phyloP scores from a whole-genome alignment of 1,140 invertebrate species.

The Formica exsecta region DNA sequence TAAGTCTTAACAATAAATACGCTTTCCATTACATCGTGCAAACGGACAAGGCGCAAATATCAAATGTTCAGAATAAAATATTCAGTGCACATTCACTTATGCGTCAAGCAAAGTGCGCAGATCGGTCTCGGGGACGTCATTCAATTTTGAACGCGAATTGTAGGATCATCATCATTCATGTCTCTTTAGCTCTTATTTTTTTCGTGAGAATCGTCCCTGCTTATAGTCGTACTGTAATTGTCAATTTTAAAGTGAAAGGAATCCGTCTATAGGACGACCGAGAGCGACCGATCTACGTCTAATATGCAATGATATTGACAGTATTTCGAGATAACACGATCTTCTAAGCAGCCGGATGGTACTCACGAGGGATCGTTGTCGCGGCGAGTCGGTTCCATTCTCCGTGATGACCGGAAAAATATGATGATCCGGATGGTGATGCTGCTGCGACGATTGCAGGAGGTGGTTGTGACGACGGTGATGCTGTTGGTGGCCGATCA shows the following conservation, averaged over 20 bases:
- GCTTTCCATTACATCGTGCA: not conserved
- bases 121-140: not conserved
- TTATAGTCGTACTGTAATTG: no score
- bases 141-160: not conserved
- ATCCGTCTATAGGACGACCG: no score
- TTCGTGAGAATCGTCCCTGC: not conserved
- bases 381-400: conserved; percentile 82
- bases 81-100: not conserved
- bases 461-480: conserved; percentile 72
- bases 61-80: conserved; percentile 1
- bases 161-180: not conserved
- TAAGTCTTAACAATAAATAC: not conserved
- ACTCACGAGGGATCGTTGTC: conserved; percentile 81
- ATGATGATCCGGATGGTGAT: conserved; percentile 74
- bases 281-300: no score
- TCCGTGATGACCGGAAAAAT: conserved; percentile 83
- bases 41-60: not conserved
- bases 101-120: not conserved
- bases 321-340: no score
- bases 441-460: conserved; percentile 71
- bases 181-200: no score
- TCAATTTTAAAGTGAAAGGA: no score
- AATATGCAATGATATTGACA: no score
- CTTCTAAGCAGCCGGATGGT: no score
- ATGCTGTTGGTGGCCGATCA: conserved; percentile 80